Evolutionary conservation across 2,113 vertebrate genomes (phyloP), one percentile per base, ranked within the genome.

Genomic region (Elgaria multicarinata): DNA sequence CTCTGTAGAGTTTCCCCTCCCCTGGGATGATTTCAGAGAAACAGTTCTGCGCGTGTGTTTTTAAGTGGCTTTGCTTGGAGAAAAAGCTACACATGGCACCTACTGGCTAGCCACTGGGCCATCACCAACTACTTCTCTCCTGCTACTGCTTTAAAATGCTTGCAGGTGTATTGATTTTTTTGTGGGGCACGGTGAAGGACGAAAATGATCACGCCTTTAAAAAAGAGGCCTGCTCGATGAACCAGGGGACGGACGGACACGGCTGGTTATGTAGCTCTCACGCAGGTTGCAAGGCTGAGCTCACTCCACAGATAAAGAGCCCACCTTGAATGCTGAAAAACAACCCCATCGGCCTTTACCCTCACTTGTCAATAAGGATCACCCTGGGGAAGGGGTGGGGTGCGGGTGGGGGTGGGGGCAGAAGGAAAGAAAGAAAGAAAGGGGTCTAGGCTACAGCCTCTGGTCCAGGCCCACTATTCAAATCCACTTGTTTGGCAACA

Each of bases 391-490:
- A 0, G 8, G 8, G 28, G 13, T 33, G 36, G 36, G 7, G 53
- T 1, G 33, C 16, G n/a, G n/a, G n/a, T n/a, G n/a, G n/a, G n/a
- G n/a, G n/a, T n/a, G n/a, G n/a, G n/a, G n/a, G n/a, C n/a, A n/a
- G n/a, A n/a, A n/a, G n/a, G n/a, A n/a, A n/a, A n/a, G n/a, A n/a
- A n/a, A n/a, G n/a, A 20, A 42, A 28, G 36, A 9, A 26, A 18
- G 62, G 55, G 26, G 33, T 6, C 3, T 0, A 6, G 58, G 9
- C 80, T 75, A 33, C 0, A 53, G 87, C 89, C 85, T 39, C 72
- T 0, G 42, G 89, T 81, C 76, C 85, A 8, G 42, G 0, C 0
- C 8, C 42, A 7, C 2, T 9, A 0, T 88, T 4, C 0, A 42
- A 71, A 77, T 1, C 81, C 36, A 44, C 2, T 82, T 14, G 42